phyloP scores from a whole-genome alignment of 1,140 invertebrate genomes.

The Chelonus insularis region DNA sequence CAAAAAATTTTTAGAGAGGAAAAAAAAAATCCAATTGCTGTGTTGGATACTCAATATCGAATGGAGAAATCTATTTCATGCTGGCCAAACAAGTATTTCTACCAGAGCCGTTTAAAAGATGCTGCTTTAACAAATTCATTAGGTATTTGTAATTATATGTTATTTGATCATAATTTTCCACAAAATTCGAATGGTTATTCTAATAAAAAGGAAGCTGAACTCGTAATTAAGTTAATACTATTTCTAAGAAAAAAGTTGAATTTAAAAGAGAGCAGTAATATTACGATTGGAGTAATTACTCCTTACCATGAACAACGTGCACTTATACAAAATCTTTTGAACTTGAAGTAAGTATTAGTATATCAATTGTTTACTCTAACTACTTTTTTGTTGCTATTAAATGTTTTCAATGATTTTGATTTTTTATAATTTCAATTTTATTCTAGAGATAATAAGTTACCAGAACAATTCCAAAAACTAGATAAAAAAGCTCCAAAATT shows the following conservation, averaged over 20 bases:
- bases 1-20: slow-evolving; percentile 53
- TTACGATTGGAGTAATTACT: slow-evolving; percentile 18
- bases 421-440: too few species aligned
- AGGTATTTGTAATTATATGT: slow-evolving; percentile 61
- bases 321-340: slow-evolving; percentile 4
- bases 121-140: slow-evolving; percentile 35
- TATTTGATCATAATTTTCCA: slow-evolving; percentile 60
- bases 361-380: background rate
- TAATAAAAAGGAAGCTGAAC: slow-evolving; percentile 11
- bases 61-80: slow-evolving; percentile 80
- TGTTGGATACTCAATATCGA: slow-evolving; percentile 78
- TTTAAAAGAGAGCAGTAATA: too few species aligned
- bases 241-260: background rate
- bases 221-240: slow-evolving; percentile 1
- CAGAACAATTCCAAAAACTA: slow-evolving; percentile 31
- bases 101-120: slow-evolving; percentile 65
- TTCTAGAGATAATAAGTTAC: too few species aligned
- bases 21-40: slow-evolving; percentile 50
- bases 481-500: slow-evolving; percentile 14
- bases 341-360: background rate
- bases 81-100: slow-evolving; percentile 81
- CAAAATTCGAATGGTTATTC: slow-evolving; percentile 33
- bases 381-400: background rate
- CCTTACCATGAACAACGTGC: slow-evolving; percentile 6
- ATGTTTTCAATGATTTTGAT: too few species aligned